phyloP scores from a whole-genome alignment of 64 coral and sea anemone genomes.

The Stichodactyla mertensii region DNA sequence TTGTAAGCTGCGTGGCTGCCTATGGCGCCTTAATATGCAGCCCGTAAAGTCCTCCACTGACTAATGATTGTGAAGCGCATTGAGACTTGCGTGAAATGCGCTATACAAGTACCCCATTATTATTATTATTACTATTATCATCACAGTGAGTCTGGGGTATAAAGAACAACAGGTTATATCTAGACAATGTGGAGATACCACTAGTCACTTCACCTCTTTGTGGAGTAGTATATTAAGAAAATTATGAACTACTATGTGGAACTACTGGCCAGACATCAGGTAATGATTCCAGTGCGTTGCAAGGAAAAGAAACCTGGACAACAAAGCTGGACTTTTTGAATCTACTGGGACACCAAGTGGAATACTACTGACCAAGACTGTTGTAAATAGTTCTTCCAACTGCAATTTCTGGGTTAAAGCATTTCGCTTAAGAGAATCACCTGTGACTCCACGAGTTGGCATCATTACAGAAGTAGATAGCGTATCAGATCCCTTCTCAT shows the following conservation, averaged over 20 bases:
- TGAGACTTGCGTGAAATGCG: no score
- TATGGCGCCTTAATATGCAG: no score
- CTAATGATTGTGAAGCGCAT: no score
- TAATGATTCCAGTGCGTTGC: not conserved
- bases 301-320: constrained; percentile 19
- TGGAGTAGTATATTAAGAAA: not conserved
- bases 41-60: no score
- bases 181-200: constrained; percentile 32
- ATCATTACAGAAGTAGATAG: no score
- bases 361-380: constrained; percentile 38
- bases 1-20: no score
- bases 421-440: constrained; percentile 29
- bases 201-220: not conserved
- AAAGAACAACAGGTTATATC: constrained; percentile 25
- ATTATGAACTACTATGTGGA: not conserved
- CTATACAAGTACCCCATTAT: no score
- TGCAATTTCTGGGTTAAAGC: constrained; percentile 64
- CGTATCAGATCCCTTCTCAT: no score
- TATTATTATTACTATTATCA: no score
- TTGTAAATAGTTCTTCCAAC: constrained; percentile 22
- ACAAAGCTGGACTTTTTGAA: constrained; percentile 49
- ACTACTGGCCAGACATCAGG: not conserved
- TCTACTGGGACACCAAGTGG: constrained; percentile 43
- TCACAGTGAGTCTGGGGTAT: constrained; percentile 51
- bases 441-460: constrained; percentile 8